A percentile compares a stretch with the other conserved stretches of the same genome.
Conservation (phyloP, 2,888 invertebrate species). For the Agrochola lychnidis region DNA sequence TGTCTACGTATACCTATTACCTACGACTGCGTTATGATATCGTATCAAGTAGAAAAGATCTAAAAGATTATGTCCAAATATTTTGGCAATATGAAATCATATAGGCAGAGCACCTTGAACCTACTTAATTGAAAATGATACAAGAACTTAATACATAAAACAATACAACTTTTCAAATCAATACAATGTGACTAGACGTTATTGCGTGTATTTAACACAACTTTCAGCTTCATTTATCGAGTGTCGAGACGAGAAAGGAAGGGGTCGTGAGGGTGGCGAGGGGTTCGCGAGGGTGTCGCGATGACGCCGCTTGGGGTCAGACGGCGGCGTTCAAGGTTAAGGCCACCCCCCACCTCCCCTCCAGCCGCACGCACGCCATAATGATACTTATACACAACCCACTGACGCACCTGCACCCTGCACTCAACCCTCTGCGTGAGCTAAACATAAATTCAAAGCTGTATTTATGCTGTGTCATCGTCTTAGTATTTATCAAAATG, state of each 20-base stretch:
- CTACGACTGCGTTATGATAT: neutral
- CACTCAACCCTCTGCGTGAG: slow-evolving; percentile 22
- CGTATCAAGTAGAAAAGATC: neutral
- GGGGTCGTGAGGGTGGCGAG: slow-evolving; percentile 70
- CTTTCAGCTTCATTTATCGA: slow-evolving; percentile 81
- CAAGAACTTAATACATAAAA: slow-evolving; percentile 19
- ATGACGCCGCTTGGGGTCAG: slow-evolving; percentile 81
- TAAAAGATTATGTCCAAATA: neutral
- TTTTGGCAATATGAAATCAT: neutral
- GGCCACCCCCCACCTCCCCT: slow-evolving; percentile 74
- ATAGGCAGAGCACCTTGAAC: neutral
- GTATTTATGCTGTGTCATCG: slow-evolving; percentile 19
- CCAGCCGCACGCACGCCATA: slow-evolving; percentile 69
- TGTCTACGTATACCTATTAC: neutral
- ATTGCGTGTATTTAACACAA: slow-evolving; percentile 78
- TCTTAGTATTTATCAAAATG: neutral
- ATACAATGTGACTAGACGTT: slow-evolving; percentile 69
- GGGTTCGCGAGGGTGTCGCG: slow-evolving; percentile 64
- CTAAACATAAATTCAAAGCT: slow-evolving; percentile 15
- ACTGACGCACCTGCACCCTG: slow-evolving; percentile 58
- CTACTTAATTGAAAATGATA: slow-evolving; percentile 4
- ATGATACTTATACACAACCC: slow-evolving; percentile 69
- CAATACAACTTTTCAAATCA: slow-evolving; percentile 57
- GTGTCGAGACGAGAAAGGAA: slow-evolving; percentile 75
- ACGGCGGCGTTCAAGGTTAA: slow-evolving; percentile 89